These are phyloP conservation scores for Hycleus phaleratus DNA, from an alignment of 1,140 invertebrate species.

Conservation along the genomic window DNA sequence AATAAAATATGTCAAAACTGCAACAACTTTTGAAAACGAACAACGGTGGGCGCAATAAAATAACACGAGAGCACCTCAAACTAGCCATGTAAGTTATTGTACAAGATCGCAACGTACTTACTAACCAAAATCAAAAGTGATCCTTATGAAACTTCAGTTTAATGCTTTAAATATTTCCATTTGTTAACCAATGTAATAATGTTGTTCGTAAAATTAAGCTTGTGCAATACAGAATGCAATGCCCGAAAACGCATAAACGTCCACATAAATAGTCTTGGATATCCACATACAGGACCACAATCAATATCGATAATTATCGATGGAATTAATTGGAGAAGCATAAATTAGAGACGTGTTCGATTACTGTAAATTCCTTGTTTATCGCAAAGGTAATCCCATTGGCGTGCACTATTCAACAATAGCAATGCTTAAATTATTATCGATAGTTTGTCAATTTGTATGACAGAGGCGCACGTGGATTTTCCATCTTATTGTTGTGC, in stretches of 20 bases:
- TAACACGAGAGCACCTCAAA: conserved; percentile 27
- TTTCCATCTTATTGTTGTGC: too few relatives aligned
- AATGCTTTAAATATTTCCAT: conserved; percentile 5
- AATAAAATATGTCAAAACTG: conserved; percentile 21
- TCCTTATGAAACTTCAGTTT: too few relatives aligned
- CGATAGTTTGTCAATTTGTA: too few relatives aligned
- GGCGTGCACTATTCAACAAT: too few relatives aligned
- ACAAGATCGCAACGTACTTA: background rate
- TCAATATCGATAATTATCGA: too few relatives aligned
- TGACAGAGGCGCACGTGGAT: too few relatives aligned
- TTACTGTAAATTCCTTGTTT: too few relatives aligned
- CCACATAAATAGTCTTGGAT: conserved; percentile 33
- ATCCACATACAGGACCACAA: conserved; percentile 30
- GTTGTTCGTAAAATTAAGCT: conserved; percentile 35
- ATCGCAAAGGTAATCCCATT: too few relatives aligned
- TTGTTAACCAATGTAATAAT: conserved; percentile 26
- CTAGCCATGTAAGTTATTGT: conserved; percentile 29
- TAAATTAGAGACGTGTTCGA: too few relatives aligned
- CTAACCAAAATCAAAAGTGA: too few relatives aligned
- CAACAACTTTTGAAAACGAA: conserved; percentile 16
- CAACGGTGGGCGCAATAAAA: conserved; percentile 20
- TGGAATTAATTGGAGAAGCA: too few relatives aligned
- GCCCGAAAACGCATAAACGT: conserved; percentile 33
- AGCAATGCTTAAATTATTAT: too few relatives aligned
- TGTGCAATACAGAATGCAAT: conserved; percentile 25